Evolutionary conservation across 2,113 vertebrate species (phyloP), one percentile per base, ranked within the genome.

Genomic region (Fulmarus glacialis): DNA sequence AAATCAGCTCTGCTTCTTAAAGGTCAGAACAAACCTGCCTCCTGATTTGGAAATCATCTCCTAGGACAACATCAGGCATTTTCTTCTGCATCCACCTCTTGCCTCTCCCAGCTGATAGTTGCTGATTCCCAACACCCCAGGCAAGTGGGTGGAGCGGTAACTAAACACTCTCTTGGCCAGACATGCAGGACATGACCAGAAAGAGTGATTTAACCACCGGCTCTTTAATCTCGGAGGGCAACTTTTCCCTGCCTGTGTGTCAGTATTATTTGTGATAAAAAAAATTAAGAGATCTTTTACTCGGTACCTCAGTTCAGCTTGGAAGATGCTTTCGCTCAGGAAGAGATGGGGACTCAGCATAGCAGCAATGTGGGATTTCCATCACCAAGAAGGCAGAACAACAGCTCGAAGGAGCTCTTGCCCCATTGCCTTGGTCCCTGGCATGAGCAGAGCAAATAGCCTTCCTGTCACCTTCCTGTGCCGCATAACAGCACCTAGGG

Each of bases 1-100:
- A 67, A 82, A 81, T 77, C 56, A 84, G 40, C 40, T 91, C 83
- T 93, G 78, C 63, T 45, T 96, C 82, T 73, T 59, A 88, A 96
- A 93, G 89, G 92, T 94, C 78, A 84, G 30, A 79, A 62, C 42
- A 87, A 93, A 82, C 42, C 82, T 67, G 52, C 62, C 34, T 94
- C 47, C 26, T 50, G 85, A 24, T 87, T 94, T 87, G 59, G 87
- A 87, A 93, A 77, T 70, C 70, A 23, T 62, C 62, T 95, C 74
- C 87, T 12, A 77, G 64, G 63, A 93, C 82, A 93, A 42, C 53
- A 90, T 34, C 67, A 81, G 71, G 47, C 26, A 15, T 89, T 93
- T 86, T 17, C 63, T 88, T 64, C 58, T 70, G 74, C 75, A 59
- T 50, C 63, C n/a, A 42, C 70, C 38, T 88, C 78, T 42, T 70